A percentile compares a stretch with the other conserved stretches of the same genome.
These are phyloP conservation scores for Lepidonotus clava DNA, from an alignment of 2,888 invertebrate genomes.

Conservation along the genomic window DNA sequence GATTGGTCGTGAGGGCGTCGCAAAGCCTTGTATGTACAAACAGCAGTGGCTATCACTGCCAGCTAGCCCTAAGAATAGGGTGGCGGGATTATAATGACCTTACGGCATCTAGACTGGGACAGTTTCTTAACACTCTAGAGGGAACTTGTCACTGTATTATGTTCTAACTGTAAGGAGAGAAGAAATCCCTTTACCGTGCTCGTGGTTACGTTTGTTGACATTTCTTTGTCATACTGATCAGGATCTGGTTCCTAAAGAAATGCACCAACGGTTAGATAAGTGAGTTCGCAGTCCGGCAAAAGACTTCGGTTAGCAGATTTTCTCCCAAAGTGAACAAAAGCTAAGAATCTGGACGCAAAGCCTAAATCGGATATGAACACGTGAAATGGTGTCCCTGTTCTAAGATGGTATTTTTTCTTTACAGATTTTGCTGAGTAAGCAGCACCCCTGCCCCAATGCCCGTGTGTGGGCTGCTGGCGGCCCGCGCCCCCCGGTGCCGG, in stretches of 20 bases:
- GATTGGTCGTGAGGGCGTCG: too few species aligned
- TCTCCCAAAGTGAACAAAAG: not conserved
- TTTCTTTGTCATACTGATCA: constrained; percentile 46
- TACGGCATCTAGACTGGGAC: not conserved
- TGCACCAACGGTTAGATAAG: not conserved
- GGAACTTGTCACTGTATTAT: not conserved
- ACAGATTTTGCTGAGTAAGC: too few species aligned
- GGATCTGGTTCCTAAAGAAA: constrained; percentile 32
- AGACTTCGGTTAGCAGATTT: not conserved
- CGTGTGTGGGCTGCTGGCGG: too few species aligned
- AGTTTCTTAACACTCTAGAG: not conserved
- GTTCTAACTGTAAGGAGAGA: constrained; percentile 3
- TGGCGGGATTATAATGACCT: too few species aligned
- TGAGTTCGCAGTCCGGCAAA: not conserved
- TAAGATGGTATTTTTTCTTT: too few species aligned
- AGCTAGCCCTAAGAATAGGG: too few species aligned
- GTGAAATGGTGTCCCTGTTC: too few species aligned
- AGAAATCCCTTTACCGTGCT: not conserved
- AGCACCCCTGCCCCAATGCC: not conserved
- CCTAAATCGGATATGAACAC: not conserved
- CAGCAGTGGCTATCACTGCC: too few species aligned
- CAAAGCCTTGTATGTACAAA: too few species aligned
- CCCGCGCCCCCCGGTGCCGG: not conserved
- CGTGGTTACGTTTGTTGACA: not conserved
- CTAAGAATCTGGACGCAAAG: not conserved